Base-by-base conservation (phyloP, 2,113 vertebrate species). In the Cyanoramphus novaezelandiae region DNA sequence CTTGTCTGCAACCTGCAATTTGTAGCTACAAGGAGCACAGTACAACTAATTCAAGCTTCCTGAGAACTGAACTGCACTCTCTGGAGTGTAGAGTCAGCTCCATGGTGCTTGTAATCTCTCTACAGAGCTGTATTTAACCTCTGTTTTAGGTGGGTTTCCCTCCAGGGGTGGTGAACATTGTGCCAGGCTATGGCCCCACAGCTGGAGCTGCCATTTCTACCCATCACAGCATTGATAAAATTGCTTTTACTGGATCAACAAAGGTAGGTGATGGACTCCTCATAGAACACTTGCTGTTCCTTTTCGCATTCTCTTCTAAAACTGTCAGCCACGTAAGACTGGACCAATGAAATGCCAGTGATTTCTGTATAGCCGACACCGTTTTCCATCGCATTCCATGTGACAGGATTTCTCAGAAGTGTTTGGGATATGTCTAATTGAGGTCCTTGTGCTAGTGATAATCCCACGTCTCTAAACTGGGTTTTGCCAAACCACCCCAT, bases 201-300 rank as follows among this genome's bases (percentile, higher is more conserved):
- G 99, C 98, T 9, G 99, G 99, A 55, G 99, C 99, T 27, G 99
- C 99, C 5, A 99, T 99, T 72, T 98, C 99, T 63, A 98, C 96
- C 46, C 99, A 99, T 92, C 99, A 98, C 82, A 98, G 97, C 81
- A 97, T 99, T 29, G 98, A 98, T 97, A 99, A 99, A 97, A 98
- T 99, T 69, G 99, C 99, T 35, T 99, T 99, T 97, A 99, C 99
- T 2, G 99, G 99, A 8, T 99, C 99, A 23, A 99, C 98, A 47
- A 97, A 99, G 98, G 99, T 99, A 97, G 77, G 92, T 41, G 33
- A 86, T 63, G 52, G 31, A 28, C 62, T 92, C 77, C 50, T 89
- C 10, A 11, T 35, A 57, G 47, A 82, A 63, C 14, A 72, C 11
- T 59, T 88, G 41, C 33, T 84, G 37, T 65, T 86, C 41, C 4